Base-by-base conservation (phyloP, 2,113 vertebrate genomes). In the Furnarius figulus region DNA sequence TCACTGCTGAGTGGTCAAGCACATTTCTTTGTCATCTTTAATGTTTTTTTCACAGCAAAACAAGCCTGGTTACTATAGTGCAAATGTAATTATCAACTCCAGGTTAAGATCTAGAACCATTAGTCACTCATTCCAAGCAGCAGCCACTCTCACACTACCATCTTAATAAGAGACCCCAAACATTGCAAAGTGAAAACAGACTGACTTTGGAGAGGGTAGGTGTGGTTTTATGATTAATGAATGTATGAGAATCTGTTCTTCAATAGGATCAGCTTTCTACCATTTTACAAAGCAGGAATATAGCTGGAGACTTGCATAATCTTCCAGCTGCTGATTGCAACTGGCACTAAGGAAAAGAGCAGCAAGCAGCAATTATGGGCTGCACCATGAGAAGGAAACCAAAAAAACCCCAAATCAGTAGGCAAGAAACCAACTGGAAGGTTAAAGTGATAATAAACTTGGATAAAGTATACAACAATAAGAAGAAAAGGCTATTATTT, bases 251-350 rank as follows among this genome's bases (percentile, higher is more conserved):
- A 76, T 49, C 17, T 80, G 40, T 35, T 86, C 49, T 77, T 82
- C 65, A 83, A n/a, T 3, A 27, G 25, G 46, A 46, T 85, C 49
- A 72, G 52, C 44, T 37, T 94, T 88, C 71, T 73, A 66, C 30
- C 12, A 39, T 53, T 87, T 91, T 55, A 85, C 23, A 85, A 70
- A 73, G 77, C 62, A 76, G 37, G 18, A 74, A 73, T 40, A 39
- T 3, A 90, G 62, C 31, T 87, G n/a, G 77, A 87, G 63, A 88
- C 55, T 47, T 61, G 7, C 30, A 31, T 76, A 49, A 77, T 80
- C 47, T 56, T 92, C 40, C 77, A 82, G 77, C 66, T 91, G 74
- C 71, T 77, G 37, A 40, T 78, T 95, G 91, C 83, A 91, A 93
- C 67, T 74, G 71, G 58, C 63, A 62, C 74, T 66, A 87, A 72